phyloP scores from a whole-genome alignment of 30 jellyfish, hydroid and myxozoan genomes.

The Cassiopea andromeda region DNA sequence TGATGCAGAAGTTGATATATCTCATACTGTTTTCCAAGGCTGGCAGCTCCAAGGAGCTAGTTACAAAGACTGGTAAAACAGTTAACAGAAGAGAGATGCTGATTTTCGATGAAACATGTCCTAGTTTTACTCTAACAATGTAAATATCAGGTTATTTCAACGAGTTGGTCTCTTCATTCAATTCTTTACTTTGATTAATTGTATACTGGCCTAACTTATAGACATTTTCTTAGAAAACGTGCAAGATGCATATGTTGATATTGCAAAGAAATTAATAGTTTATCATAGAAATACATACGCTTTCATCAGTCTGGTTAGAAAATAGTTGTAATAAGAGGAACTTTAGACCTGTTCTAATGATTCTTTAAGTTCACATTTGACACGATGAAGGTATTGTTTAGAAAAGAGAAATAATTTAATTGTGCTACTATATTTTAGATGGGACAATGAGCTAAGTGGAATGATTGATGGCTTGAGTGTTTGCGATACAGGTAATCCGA shows the following conservation, averaged over 20 bases:
- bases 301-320: no score
- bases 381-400: neutral
- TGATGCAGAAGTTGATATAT: neutral
- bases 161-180: neutral
- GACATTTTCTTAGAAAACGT: no score
- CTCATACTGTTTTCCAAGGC: constrained; percentile 23
- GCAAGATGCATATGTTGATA: no score
- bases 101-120: constrained; percentile 82
- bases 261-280: no score
- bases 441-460: constrained; percentile 78
- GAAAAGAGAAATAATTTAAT: neutral
- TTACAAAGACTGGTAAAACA: constrained; percentile 72
- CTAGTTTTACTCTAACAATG: constrained; percentile 78
- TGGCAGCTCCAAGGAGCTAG: constrained; percentile 68
- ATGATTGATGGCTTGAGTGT: constrained; percentile 70
- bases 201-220: neutral
- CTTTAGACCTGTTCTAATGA: no score
- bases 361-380: no score
- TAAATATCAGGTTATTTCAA: no score
- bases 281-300: no score
- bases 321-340: no score
- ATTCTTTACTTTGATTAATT: neutral
- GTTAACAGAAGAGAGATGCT: constrained; percentile 73
- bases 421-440: constrained; percentile 31
- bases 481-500: constrained; percentile 53